These are phyloP conservation scores for Idaea aversata DNA, from an alignment of 2,888 invertebrate species.

Conservation along the genomic window DNA sequence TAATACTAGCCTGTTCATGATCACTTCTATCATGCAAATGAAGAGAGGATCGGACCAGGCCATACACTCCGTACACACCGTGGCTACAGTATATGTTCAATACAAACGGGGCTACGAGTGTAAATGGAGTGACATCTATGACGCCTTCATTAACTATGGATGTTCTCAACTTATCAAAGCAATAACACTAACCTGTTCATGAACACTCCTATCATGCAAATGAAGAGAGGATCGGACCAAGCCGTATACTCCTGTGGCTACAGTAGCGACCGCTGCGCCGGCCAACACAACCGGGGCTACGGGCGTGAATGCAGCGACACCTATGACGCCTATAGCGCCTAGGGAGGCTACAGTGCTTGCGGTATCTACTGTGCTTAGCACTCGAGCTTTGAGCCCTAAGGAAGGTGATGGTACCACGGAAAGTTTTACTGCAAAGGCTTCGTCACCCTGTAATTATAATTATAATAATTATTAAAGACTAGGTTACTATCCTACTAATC, in stretches of 20 bases:
- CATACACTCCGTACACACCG: slow-evolving; percentile 78
- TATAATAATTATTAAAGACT: not conserved
- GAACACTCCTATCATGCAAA: slow-evolving; percentile 68
- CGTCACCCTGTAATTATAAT: slow-evolving; percentile 47
- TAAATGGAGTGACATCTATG: slow-evolving; percentile 72
- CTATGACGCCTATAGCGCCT: slow-evolving; percentile 73
- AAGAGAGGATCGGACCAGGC: slow-evolving; percentile 70
- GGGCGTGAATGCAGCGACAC: slow-evolving; percentile 74
- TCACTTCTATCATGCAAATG: slow-evolving; percentile 68
- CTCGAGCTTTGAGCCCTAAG: slow-evolving; percentile 59
- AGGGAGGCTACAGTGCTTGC: slow-evolving; percentile 65
- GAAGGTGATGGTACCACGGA: slow-evolving; percentile 65
- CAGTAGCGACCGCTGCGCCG: slow-evolving; percentile 68
- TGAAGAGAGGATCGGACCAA: slow-evolving; percentile 71
- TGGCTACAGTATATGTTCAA: slow-evolving; percentile 62
- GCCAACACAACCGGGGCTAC: slow-evolving; percentile 71
- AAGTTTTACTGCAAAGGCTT: slow-evolving; percentile 58
- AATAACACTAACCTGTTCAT: slow-evolving; percentile 67
- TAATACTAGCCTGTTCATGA: slow-evolving; percentile 71
- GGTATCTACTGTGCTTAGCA: slow-evolving; percentile 65
- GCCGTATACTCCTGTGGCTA: slow-evolving; percentile 75
- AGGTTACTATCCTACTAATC: no score
- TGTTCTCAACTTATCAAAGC: not conserved
- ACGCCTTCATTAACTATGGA: slow-evolving; percentile 73
- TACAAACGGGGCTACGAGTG: slow-evolving; percentile 72